Conservation (phyloP, 2,888 invertebrate species). For the Amphipyra tragopoginis region DNA sequence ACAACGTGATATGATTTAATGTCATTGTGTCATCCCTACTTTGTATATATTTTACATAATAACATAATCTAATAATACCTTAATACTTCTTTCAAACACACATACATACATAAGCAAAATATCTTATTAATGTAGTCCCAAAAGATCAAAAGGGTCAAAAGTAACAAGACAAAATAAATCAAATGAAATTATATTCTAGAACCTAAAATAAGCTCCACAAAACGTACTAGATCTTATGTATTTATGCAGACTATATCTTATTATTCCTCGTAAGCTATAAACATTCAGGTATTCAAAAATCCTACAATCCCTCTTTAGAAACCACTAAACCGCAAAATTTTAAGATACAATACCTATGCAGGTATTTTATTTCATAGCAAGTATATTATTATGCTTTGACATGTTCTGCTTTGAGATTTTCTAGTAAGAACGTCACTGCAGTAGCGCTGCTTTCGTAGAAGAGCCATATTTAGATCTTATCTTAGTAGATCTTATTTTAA, state of each 20-base stretch:
- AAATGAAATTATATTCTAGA: slow-evolving; percentile 18
- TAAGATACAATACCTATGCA: background rate
- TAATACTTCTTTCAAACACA: background rate
- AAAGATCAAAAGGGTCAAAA: slow-evolving; percentile 2
- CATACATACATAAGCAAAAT: background rate
- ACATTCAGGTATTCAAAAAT: slow-evolving; percentile 17
- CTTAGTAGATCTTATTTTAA: no score
- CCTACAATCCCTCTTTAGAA: slow-evolving; percentile 5
- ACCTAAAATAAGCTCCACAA: slow-evolving; percentile 4
- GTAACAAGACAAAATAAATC: slow-evolving; percentile 18
- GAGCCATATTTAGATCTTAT: no score
- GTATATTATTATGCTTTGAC: background rate
- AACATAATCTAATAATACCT: no score
- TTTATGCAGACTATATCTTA: slow-evolving; percentile 7
- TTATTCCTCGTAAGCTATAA: background rate
- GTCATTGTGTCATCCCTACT: no score
- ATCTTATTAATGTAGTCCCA: background rate
- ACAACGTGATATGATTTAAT: no score
- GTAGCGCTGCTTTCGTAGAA: no score
- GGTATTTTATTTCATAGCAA: background rate
- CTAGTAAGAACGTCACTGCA: no score
- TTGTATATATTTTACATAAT: no score
- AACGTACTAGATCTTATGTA: background rate
- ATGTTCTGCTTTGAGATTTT: no score
- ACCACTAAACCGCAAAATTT: slow-evolving; percentile 8